phyloP scores from a whole-genome alignment of 53 echinoderm and acorn worm genomes.

The Antedon mediterranea region DNA sequence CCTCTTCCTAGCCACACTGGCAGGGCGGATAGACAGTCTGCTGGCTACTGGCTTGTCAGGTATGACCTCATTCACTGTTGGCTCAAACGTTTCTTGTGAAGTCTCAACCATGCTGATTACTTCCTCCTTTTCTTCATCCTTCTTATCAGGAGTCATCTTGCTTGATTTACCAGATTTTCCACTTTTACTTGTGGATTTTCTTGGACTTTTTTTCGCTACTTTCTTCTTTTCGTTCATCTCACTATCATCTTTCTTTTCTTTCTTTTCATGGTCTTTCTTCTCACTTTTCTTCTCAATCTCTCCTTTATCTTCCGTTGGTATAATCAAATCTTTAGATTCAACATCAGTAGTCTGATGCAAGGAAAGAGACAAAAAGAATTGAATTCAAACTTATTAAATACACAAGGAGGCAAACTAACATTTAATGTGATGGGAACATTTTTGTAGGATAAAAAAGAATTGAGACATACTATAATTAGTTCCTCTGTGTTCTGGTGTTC shows the following conservation, averaged over 20 bases:
- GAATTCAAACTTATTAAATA: no score
- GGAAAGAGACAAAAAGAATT: neutral
- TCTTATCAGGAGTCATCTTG: slow-evolving; percentile 18
- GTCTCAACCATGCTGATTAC: slow-evolving; percentile 18
- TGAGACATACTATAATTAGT: neutral
- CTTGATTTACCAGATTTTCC: slow-evolving; percentile 30
- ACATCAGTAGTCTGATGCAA: neutral
- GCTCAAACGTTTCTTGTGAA: slow-evolving; percentile 14
- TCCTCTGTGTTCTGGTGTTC: neutral
- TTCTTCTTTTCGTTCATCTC: slow-evolving; percentile 40
- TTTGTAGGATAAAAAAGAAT: no score
- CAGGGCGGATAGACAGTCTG: slow-evolving; percentile 37
- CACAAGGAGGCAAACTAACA: no score
- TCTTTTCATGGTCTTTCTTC: slow-evolving; percentile 20
- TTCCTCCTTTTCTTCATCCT: slow-evolving; percentile 33
- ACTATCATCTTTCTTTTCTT: slow-evolving; percentile 35
- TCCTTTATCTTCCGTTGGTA: slow-evolving; percentile 3
- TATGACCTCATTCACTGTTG: neutral
- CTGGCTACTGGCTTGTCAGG: slow-evolving; percentile 6
- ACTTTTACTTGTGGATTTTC: slow-evolving; percentile 65
- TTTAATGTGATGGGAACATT: no score
- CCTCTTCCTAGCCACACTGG: slow-evolving; percentile 44
- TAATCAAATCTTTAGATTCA: neutral
- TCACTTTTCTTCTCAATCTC: slow-evolving; percentile 17
- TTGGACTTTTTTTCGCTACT: neutral